These are phyloP conservation scores for Drosophila austrosaltans DNA, from an alignment of 2,888 invertebrate genomes.

Conservation along the genomic window DNA sequence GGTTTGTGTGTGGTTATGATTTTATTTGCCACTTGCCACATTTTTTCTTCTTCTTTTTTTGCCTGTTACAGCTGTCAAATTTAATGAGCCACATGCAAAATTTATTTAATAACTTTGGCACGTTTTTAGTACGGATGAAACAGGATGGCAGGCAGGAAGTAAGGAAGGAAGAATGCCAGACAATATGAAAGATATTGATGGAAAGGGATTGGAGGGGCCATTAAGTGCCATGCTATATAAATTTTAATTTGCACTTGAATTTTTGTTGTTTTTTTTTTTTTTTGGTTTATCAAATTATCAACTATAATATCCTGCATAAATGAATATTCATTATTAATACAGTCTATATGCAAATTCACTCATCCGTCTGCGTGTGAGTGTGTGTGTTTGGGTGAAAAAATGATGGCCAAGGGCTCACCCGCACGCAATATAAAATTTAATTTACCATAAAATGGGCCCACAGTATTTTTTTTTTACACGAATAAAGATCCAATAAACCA, in stretches of 20 bases:
- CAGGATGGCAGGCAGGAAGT: background rate
- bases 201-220: conserved; percentile 29
- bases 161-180: background rate
- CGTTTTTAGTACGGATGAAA: conserved; percentile 47
- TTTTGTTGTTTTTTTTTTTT: conserved; percentile 7
- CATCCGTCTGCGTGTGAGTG: background rate
- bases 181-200: conserved; percentile 37
- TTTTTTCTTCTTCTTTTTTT: background rate
- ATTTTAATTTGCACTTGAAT: conserved; percentile 16
- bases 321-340: conserved; percentile 9
- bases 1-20: conserved; percentile 43
- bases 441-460: conserved; percentile 9
- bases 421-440: conserved; percentile 8
- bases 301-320: conserved; percentile 5
- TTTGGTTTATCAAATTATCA: conserved; percentile 7
- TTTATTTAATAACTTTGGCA: conserved; percentile 70
- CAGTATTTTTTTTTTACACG: conserved; percentile 2
- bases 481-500: conserved; percentile 13
- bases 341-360: background rate
- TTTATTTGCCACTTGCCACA: conserved; percentile 49
- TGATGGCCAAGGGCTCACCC: background rate
- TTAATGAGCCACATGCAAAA: conserved; percentile 72
- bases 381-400: background rate
- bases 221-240: conserved; percentile 28
- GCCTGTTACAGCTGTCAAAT: conserved; percentile 27